phyloP scores from a whole-genome alignment of 2,797 vertebrate genomes.

The Carcharodon carcharias region DNA sequence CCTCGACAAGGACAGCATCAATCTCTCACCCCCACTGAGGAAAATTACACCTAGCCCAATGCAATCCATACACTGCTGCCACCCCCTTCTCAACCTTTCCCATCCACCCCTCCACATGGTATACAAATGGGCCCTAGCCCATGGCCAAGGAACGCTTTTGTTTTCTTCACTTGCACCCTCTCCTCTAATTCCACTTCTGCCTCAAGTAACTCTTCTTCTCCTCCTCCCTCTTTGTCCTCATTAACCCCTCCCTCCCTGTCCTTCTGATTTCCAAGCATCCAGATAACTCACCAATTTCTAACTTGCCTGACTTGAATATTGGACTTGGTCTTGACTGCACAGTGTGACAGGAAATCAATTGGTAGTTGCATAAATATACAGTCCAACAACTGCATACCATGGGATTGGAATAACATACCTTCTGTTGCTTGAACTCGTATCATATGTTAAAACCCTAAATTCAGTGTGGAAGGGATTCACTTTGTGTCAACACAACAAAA shows the following conservation, averaged over 20 bases:
- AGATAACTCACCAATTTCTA: not conserved
- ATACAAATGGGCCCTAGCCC: not conserved
- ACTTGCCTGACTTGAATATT: not conserved
- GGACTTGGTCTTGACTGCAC: not conserved
- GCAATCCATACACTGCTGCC: not conserved
- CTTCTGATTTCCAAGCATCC: not conserved
- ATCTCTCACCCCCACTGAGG: not conserved
- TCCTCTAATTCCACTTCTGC: not conserved
- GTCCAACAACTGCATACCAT: not conserved
- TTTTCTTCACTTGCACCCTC: not conserved
- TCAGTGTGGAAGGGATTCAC: too few species aligned
- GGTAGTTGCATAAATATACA: conserved; percentile 1
- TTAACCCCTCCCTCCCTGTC: not conserved
- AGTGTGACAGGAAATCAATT: not conserved
- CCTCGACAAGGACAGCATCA: not conserved
- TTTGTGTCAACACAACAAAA: not conserved
- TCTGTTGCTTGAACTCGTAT: not conserved
- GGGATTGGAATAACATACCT: not conserved
- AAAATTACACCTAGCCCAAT: not conserved
- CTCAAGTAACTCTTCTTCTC: not conserved
- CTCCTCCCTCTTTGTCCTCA: not conserved
- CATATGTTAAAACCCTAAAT: not conserved
- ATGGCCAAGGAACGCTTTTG: not conserved
- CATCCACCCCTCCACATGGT: not conserved
- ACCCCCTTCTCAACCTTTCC: not conserved